A percentile compares a stretch with the other conserved stretches of the same genome.
Conservation (phyloP, 2,888 invertebrate species). For the Itoplectis maculator region DNA sequence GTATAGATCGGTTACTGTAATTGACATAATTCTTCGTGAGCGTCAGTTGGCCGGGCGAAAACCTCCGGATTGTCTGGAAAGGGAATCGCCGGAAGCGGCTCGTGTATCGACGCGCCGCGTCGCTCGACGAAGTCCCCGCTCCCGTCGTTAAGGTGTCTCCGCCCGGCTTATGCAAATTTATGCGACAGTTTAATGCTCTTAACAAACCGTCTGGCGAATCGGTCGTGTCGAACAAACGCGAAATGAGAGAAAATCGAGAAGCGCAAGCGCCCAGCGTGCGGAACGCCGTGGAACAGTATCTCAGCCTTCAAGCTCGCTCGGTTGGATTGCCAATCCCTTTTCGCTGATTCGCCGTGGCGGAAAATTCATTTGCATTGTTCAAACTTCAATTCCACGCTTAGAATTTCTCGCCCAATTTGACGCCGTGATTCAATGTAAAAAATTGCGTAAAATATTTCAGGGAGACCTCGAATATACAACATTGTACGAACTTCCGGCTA, state of each 20-base stretch:
- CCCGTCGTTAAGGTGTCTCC: slow-evolving; percentile 42
- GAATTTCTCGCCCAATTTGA: too few species aligned
- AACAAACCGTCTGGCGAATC: slow-evolving; percentile 50
- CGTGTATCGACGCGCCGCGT: slow-evolving; percentile 24
- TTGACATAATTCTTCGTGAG: slow-evolving; percentile 34
- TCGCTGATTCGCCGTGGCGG: slow-evolving; percentile 4
- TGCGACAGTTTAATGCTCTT: slow-evolving; percentile 57
- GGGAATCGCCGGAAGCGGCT: not conserved
- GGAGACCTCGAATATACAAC: too few species aligned
- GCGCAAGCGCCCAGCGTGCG: not conserved
- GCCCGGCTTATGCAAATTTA: slow-evolving; percentile 53
- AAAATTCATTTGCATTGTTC: slow-evolving; percentile 21
- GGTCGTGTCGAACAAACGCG: slow-evolving; percentile 48
- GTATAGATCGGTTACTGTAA: slow-evolving; percentile 17
- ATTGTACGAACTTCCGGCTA: too few species aligned
- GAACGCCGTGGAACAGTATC: slow-evolving; percentile 4
- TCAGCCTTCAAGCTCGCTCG: slow-evolving; percentile 11
- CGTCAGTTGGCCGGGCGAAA: slow-evolving; percentile 1
- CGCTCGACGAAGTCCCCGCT: not conserved
- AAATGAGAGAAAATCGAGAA: slow-evolving; percentile 43
- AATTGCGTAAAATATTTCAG: too few species aligned
- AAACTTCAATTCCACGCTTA: too few species aligned
- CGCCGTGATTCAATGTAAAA: not conserved
- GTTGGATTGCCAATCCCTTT: slow-evolving; percentile 13
- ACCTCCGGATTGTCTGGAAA: not conserved